Evolutionary conservation across 2,113 vertebrate species (phyloP), one percentile per base, ranked within the genome.

Genomic region (Gnathonemus echidnorhynchus): DNA sequence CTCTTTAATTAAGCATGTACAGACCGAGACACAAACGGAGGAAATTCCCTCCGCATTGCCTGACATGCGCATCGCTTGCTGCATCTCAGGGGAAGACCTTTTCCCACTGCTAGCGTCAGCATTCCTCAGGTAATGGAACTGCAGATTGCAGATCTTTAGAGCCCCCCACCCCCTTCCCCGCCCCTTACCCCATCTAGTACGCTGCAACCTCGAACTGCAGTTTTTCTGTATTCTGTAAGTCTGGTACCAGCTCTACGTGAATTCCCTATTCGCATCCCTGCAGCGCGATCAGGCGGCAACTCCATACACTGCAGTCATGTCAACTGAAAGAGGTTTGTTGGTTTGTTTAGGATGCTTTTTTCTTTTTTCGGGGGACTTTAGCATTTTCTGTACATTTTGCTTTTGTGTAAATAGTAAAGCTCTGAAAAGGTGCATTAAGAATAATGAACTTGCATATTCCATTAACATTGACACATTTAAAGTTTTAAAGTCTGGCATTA

Each of bases 291-390:
- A 89, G 86, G 19, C 91, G 6, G 15, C 89, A 88, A 53, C 62
- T 92, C n/a, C 62, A 92, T 88, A 56, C 91, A 90, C 92, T 88
- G 92, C 93, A 95, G 93, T 90, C 90, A 96, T 96, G 96, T 87
- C 92, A 62, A 92, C 93, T 80, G 52, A 88, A 53, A 90, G 91
- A 95, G 96, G 96, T 96, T 94, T 89, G 93, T 92, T 42, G 83
- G 0, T 49, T 91, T 31, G 8, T 88, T 70, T 19, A 74, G 46
- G 24, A 15, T 49, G 4, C n/a, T 13, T 70, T 70, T 70, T 66
- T 66, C n/a, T 31, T 77, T 39, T 39, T 2, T 1, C 1, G 2
- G 15, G 5, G 74, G 70, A 17, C 17, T 80, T 80, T 2, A 13
- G 74, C 27, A 42, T 80, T 80, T 77, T 80, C 31, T 80, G 74